These are phyloP conservation scores for Erannis defoliaria DNA, from an alignment of 2,888 invertebrate species.

Conservation along the genomic window DNA sequence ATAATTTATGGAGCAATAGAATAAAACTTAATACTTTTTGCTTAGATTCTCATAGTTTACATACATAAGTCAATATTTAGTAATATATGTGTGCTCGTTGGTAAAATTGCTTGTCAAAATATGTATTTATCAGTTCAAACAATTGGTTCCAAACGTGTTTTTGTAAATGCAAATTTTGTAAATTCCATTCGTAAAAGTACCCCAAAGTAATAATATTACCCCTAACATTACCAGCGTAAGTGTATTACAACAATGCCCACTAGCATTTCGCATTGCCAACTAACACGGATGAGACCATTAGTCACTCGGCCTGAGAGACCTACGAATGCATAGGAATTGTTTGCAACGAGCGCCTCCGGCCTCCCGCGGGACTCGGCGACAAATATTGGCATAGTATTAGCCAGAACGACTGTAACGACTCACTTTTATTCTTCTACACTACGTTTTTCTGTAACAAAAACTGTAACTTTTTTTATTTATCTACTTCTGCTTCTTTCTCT, in stretches of 20 bases:
- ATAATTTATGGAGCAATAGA: conserved; percentile 16
- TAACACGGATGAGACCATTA: conserved; percentile 33
- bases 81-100: background rate
- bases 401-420: conserved; percentile 67
- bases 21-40: conserved; percentile 4
- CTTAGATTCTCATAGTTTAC: background rate
- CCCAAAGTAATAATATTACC: background rate
- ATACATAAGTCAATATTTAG: background rate
- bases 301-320: conserved; percentile 35
- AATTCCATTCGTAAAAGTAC: background rate
- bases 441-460: conserved; percentile 33
- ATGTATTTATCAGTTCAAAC: background rate
- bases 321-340: conserved; percentile 68
- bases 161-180: no score
- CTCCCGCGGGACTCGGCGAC: conserved; percentile 61
- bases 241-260: background rate
- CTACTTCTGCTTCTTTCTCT: background rate
- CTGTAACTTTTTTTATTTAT: background rate
- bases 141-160: no score
- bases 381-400: conserved; percentile 82
- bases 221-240: no score
- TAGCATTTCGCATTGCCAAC: conserved; percentile 28
- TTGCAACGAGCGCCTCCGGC: conserved; percentile 51
- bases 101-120: background rate
- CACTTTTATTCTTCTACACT: conserved; percentile 55